Percentiles rank a stretch among this genome's conserved stretches.
phyloP scores from a whole-genome alignment of 2,888 invertebrate genomes.

The Candidula unifasciata region DNA sequence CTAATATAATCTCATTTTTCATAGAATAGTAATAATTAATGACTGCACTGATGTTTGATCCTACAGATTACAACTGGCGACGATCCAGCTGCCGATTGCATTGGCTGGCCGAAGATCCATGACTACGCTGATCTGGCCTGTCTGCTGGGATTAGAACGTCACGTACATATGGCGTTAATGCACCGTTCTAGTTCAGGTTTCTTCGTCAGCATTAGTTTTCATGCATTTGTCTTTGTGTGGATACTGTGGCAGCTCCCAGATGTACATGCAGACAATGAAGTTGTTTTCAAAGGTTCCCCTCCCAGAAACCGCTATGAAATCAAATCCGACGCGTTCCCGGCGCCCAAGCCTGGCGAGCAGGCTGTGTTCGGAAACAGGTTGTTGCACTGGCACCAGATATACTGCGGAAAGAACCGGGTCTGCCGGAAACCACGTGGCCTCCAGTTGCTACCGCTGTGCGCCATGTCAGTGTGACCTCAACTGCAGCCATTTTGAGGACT shows the following conservation, averaged over 20 bases:
- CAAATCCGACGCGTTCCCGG: neutral
- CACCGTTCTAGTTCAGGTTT: too few relatives aligned
- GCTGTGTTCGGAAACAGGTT: conserved; percentile 5
- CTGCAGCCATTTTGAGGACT: conserved; percentile 55
- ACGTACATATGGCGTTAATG: too few relatives aligned
- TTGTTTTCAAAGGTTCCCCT: neutral
- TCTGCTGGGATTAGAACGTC: too few relatives aligned
- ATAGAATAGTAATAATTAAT: too few relatives aligned
- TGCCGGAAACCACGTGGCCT: conserved; percentile 17
- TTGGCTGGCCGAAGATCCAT: too few relatives aligned
- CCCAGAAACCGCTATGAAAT: neutral
- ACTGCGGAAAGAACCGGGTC: conserved; percentile 34
- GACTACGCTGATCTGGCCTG: too few relatives aligned
- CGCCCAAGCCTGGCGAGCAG: neutral
- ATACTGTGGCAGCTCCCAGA: neutral
- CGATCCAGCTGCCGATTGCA: too few relatives aligned
- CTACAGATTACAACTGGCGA: too few relatives aligned
- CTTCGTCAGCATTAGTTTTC: too few relatives aligned
- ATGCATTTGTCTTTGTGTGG: neutral
- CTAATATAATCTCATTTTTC: too few relatives aligned
- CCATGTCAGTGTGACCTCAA: conserved; percentile 57
- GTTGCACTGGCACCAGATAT: conserved; percentile 34
- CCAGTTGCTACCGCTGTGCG: conserved; percentile 49
- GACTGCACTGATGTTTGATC: too few relatives aligned
- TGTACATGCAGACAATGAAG: too few relatives aligned